phyloP scores from a whole-genome alignment of 2,888 invertebrate genomes.

The Strigamia crassipes region DNA sequence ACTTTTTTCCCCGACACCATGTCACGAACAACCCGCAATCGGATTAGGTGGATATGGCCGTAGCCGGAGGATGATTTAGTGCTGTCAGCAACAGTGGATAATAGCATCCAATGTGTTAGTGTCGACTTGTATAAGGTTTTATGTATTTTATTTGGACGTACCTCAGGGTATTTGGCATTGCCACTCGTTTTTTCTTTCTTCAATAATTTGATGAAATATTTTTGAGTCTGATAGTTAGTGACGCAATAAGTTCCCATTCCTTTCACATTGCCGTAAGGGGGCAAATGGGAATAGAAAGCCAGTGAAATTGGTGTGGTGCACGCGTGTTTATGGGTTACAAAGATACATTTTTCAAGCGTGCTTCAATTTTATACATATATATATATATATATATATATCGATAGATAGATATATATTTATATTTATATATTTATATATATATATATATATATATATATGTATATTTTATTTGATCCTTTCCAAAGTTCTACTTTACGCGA shows the following conservation, averaged over 20 bases:
- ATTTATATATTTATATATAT: too few species aligned
- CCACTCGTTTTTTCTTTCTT: neutral
- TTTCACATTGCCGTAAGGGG: neutral
- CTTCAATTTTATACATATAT: neutral
- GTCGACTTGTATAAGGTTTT: conserved; percentile 15
- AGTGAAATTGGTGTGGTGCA: neutral
- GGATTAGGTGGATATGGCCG: conserved; percentile 8
- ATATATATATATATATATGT: too few species aligned
- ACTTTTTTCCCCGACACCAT: neutral
- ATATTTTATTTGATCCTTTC: neutral
- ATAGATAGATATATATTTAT: too few species aligned
- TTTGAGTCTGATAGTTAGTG: conserved; percentile 3
- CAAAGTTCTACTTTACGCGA: neutral
- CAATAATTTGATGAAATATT: conserved; percentile 26
- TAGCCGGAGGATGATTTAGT: conserved; percentile 25
- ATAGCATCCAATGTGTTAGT: conserved; percentile 34
- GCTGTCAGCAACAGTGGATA: conserved; percentile 22
- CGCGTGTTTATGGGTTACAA: neutral
- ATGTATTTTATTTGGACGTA: neutral
- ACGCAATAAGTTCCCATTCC: neutral
- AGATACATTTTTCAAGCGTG: neutral
- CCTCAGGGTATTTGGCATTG: neutral
- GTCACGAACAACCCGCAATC: conserved; percentile 10
- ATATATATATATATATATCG: too few species aligned
- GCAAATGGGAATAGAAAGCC: conserved; percentile 4